Base-by-base conservation (phyloP, 2,113 vertebrate genomes). In the Ptilonorhynchus violaceus region DNA sequence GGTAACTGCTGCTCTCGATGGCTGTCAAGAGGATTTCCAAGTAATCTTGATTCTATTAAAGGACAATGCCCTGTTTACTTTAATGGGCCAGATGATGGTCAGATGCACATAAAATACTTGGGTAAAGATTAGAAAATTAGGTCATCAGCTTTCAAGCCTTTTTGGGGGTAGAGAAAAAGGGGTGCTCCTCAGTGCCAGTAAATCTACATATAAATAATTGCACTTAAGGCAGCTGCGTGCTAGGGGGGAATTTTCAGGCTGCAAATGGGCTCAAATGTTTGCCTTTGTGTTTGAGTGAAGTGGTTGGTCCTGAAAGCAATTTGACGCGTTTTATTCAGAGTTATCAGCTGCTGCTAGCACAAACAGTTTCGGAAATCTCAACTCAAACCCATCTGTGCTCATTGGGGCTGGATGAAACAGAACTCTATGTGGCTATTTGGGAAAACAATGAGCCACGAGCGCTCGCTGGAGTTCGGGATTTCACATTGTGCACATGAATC, bases 381-480 rank as follows among this genome's bases (percentile, higher is more conserved):
- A 39, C 67, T 76, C 59, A 49, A 85, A 90, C 85, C 83, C 89
- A 77, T 96, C 82, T 94, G 95, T 77, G 78, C 91, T 91, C 69
- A 52, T 88, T 82, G 72, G 70, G 73, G 78, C 60, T 58, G 79
- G 72, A 52, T 69, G 68, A 89, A 91, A 62, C 46, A 82, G 47
- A 84, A 28, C 1, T 4, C 46, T 62, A 17, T 35, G 91, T 46
- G 93, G 88, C 91, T 96, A 33, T 90, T 80, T 79, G 85, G 63
- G 79, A 64, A 97, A 96, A 97, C 88, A 98, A 94, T 93, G 95
- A 88, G 72, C 81, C 69, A 68, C 83, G 94, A 97, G 93, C 94
- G 56, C 85, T 97, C 59, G 76, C 59, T 52, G 72, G 74, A 77
- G 85, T 90, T 97, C 91, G 68, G 74, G 88, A 93, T 92, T 96